A percentile compares a stretch with the other conserved stretches of the same genome.
Evolutionary conservation across 1,140 invertebrate species (phyloP).

Genomic region (Liolophura sinensis): DNA sequence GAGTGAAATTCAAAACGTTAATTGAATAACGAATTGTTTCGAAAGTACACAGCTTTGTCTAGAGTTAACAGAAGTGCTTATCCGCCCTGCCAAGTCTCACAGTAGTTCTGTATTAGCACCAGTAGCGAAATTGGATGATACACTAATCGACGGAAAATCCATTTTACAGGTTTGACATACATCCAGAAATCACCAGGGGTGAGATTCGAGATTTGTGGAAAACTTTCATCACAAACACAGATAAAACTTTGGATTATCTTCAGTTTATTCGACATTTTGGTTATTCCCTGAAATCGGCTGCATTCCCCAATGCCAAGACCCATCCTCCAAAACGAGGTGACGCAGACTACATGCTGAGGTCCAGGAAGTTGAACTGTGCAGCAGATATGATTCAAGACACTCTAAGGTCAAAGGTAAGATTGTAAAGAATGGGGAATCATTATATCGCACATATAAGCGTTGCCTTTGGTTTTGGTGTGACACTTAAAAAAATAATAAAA

Average conservation of each 20-base stretch:
- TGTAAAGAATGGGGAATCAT: neutral
- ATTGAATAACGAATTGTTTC: too few relatives aligned
- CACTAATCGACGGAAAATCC: neutral
- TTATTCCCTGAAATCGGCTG: conserved; percentile 50
- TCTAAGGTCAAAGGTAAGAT: conserved; percentile 51
- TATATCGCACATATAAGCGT: neutral
- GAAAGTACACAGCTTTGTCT: too few relatives aligned
- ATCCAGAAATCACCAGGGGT: conserved; percentile 51
- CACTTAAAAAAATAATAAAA: too few relatives aligned
- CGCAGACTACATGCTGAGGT: conserved; percentile 56
- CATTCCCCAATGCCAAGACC: conserved; percentile 57
- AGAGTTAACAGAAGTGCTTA: too few relatives aligned
- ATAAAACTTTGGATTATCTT: conserved; percentile 53
- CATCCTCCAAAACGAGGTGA: conserved; percentile 55
- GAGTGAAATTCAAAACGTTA: too few relatives aligned
- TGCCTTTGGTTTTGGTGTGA: too few relatives aligned
- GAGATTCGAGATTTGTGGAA: conserved; percentile 57
- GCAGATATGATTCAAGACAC: conserved; percentile 55
- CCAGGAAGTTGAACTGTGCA: conserved; percentile 56
- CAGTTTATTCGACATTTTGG: conserved; percentile 59
- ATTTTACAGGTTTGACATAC: conserved; percentile 47
- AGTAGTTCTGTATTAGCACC: too few relatives aligned
- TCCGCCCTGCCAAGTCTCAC: too few relatives aligned
- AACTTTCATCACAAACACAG: conserved; percentile 56
- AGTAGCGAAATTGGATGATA: too few relatives aligned